Evolutionary conservation across 1,140 invertebrate species (phyloP), one percentile per base, ranked within the genome.

Genomic region (Gryllus bimaculatus): DNA sequence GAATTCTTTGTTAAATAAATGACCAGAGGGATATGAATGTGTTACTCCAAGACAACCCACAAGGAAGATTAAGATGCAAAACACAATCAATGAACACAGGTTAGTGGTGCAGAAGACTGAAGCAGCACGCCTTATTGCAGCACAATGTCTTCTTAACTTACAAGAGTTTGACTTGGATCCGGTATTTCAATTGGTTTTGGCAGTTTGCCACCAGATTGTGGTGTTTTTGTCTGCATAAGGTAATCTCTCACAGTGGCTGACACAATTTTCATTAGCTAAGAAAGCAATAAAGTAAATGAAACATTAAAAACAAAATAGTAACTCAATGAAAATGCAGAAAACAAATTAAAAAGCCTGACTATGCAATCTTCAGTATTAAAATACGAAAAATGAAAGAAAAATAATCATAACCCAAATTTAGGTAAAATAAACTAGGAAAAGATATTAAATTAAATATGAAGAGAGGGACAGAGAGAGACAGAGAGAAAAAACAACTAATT

Each of bases 201-300:
- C 18, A 18, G 54, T 13, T 66, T 66, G 54, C 54, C 54, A 66
- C 54, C 54, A 10, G 18, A 66, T 66, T 66, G 54, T 66, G 10
- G 54, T 7, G 18, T 66, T 66, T 66, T 66, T 13, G 54, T 66
- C 54, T 66, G 54, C 54, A 66, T 66, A 13, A 66, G 54, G 54
- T 66, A 66, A 66, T 66, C 54, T 66, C 54, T 66, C 54, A 66
- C 54, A 13, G 54, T 66, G 54, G 54, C 54, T 1, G 54, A 66
- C 54, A 66, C 54, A 66, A 66, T 66, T 66, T 66, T 66, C 54
- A 66, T 66, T 10, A 66, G 54, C 54, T 66, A 66, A 66, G 54
- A 66, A 66, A 66, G 54, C 18, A 66, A 66, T 66, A 66, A 66
- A 66, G 54, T 66, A 66, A 66, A 66, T 66, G 54, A 66, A 66